Conservation (phyloP, 2,113 vertebrate species). For the Myotis brandtii region DNA sequence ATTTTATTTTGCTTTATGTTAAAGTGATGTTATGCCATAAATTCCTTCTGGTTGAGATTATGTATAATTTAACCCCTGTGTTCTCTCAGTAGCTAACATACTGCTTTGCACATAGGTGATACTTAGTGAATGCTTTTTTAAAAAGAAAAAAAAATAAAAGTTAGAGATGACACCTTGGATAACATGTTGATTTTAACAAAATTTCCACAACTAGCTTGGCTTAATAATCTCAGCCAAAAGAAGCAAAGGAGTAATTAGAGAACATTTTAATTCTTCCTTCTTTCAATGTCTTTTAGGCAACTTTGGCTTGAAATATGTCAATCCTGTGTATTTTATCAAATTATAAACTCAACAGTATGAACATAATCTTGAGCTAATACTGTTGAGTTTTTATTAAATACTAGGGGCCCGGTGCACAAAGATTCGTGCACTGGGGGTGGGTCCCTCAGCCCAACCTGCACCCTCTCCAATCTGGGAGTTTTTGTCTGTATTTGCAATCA, state of each 20-base stretch:
- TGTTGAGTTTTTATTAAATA: constrained; percentile 24
- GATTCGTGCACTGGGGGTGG: too few species aligned
- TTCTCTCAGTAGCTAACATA: not conserved
- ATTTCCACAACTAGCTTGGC: not conserved
- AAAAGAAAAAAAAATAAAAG: constrained; percentile 36
- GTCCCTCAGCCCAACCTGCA: too few species aligned
- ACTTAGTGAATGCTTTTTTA: not conserved
- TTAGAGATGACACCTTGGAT: constrained; percentile 1
- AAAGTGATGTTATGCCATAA: not conserved
- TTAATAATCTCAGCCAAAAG: not conserved
- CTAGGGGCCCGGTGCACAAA: too few species aligned
- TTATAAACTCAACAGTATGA: not conserved
- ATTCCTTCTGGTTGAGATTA: not conserved
- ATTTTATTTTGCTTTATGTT: constrained; percentile 15
- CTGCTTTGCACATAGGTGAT: not conserved
- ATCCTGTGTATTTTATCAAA: not conserved
- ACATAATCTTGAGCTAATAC: not conserved
- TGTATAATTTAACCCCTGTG: not conserved
- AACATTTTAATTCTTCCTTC: not conserved
- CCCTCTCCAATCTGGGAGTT: too few species aligned
- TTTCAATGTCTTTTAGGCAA: not conserved
- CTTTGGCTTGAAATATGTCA: not conserved
- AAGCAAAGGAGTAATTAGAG: not conserved
- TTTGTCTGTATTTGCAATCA: too few species aligned
- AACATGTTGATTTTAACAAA: constrained; percentile 7